Base-by-base conservation (phyloP, 2,797 vertebrate genomes). In the Eutrigla gurnardus region DNA sequence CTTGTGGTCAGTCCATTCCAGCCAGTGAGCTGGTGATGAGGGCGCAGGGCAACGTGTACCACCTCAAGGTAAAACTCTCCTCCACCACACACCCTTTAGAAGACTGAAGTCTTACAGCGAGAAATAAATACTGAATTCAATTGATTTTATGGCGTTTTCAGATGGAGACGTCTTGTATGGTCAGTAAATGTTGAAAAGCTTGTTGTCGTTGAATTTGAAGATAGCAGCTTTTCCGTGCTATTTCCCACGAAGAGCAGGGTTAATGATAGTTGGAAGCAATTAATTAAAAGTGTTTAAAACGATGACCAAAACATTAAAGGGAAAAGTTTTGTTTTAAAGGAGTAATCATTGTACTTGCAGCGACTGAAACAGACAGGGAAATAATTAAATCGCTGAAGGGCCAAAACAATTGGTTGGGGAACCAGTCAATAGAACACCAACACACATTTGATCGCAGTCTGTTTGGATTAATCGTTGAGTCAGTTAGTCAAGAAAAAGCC, bases 21-120 rank as follows among this genome's bases (percentile, higher is more conserved):
- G 97, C 98, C 82, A 99, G 98, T 3, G 98, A 99, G 90, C 95
- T 99, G 90, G 98, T 99, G 94, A 99, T 99, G 98, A 96, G 97
- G 92, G 97, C 97, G 55, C 98, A 99, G 92, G 98, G 98, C 92
- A 99, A 98, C 43, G 98, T 99, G 88, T 99, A 98, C 95, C 98
- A 99, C 95, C 97, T 99, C 93, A 99, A 99, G 97, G 98, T 99
- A 96, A 94, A 2, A 6, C n/a, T 62, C 40, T 46, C 13, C 6
- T 65, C 17, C 2, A 0, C 11, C 13, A 39, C 4, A 15, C 43
- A 3, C 12, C 3, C 8, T 6, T 18, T 14, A 4, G 12, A 6
- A 43, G 25, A 60, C 9, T 7, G 6, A 3, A 7, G 39, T n/a
- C 25, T 39, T 2, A 36, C 7, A 15, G 32, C 2, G 7, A 43